Evolutionary conservation across 2,113 vertebrate genomes (phyloP), one percentile per base, ranked within the genome.

Genomic region (Balaeniceps rex): DNA sequence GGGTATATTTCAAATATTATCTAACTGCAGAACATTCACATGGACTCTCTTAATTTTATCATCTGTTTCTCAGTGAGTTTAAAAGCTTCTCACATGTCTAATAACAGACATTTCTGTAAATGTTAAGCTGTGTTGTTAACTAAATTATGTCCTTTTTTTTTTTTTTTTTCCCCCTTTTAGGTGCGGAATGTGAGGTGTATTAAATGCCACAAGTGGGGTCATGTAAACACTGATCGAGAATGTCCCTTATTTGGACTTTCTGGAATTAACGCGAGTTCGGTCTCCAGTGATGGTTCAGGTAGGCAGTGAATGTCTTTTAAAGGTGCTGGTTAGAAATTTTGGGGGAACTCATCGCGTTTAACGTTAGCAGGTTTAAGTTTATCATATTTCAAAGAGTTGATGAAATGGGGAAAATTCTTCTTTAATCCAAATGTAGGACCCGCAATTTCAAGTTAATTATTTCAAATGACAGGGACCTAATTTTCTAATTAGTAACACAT

Each of bases 171-270:
- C 96, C 31, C 54, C 33, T 71, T 47, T 49, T 75, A 99, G 99
- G 99, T 99, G 97, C 99, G 99, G 93, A 99, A 99, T n/a, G 99
- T 99, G 84, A 98, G 99, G 13, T 99, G 99, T 87, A 99, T 99
- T 96, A 99, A 99, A 93, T 99, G 99, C 97, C 99, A 99, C 98
- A 99, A 99, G 89, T 99, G 99, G 99, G 99, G 99, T 83, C 99
- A 99, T 7, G 99, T 99, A 87, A 99, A 99, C 98, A 99, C 99
- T 4, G 99, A 99, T 96, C 98, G 99, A 94, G 99, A 99, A 84
- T 99, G 99, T 95, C 99, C 99, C 68, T 98, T 99, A 18, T 99
- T 98, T 95, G 99, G 99, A n/a, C 99, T 99, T 80, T 99, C 99
- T n/a, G 99, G 99, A 66, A 99, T 99, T 98, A 99, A 99, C 10